Conservation (phyloP, 1,140 invertebrate species). For the Tribolium madens region DNA sequence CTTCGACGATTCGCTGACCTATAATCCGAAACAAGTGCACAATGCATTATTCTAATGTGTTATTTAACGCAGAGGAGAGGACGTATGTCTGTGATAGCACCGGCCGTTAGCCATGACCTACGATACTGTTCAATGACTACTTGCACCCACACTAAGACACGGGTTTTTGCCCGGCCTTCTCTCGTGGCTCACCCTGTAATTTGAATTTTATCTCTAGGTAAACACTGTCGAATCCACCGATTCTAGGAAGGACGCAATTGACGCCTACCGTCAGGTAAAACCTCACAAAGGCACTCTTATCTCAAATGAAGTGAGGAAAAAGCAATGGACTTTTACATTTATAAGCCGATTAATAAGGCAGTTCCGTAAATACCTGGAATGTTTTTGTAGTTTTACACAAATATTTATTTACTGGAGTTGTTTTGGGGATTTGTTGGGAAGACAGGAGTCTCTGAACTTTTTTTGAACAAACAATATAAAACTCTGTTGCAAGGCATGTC, state of each 20-base stretch:
- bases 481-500: constrained; percentile 19
- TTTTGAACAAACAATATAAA: constrained; percentile 34
- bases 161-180: too few species aligned
- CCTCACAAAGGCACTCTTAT: neutral
- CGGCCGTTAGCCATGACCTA: constrained; percentile 57
- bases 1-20: constrained; percentile 21
- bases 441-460: neutral
- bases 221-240: neutral
- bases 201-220: neutral
- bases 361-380: too few species aligned
- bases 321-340: too few species aligned
- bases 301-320: constrained; percentile 3
- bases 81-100: constrained; percentile 52
- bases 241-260: constrained; percentile 2
- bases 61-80: constrained; percentile 39
- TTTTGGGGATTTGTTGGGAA: neutral
- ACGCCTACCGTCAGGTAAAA: constrained; percentile 1
- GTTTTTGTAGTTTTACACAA: too few species aligned
- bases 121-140: constrained; percentile 62
- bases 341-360: too few species aligned
- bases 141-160: constrained; percentile 54
- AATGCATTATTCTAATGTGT: constrained; percentile 46
- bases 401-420: too few species aligned
- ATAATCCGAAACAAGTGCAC: constrained; percentile 47
- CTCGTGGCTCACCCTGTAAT: neutral